A percentile compares a stretch with the other conserved stretches of the same genome.
These are phyloP conservation scores for Lepidurus packardi DNA, from an alignment of 1,140 invertebrate genomes.

Conservation along the genomic window DNA sequence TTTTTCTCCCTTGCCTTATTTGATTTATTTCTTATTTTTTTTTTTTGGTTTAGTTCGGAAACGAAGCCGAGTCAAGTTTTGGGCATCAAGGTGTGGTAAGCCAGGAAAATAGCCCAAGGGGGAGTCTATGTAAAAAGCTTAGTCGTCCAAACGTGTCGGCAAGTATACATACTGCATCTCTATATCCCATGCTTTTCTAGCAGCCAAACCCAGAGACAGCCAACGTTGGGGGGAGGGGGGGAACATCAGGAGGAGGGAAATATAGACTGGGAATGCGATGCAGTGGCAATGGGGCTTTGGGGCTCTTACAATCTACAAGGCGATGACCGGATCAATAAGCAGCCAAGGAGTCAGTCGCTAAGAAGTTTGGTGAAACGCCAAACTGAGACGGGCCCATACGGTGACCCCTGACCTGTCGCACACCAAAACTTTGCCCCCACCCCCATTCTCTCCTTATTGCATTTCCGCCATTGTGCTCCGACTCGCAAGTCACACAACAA, in stretches of 20 bases:
- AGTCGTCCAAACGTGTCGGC: too few relatives aligned
- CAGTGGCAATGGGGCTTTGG: slow-evolving; percentile 10
- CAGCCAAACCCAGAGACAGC: not conserved
- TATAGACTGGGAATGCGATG: slow-evolving; percentile 7
- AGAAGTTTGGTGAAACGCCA: not conserved
- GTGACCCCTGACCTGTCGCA: not conserved
- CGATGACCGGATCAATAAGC: slow-evolving; percentile 21
- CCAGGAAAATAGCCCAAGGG: too few relatives aligned
- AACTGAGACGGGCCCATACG: not conserved
- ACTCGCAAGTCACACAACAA: too few relatives aligned
- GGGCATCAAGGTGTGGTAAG: too few relatives aligned
- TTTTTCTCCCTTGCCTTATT: too few relatives aligned
- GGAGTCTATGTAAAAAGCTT: too few relatives aligned
- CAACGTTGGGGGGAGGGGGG: not conserved
- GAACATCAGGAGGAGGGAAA: not conserved
- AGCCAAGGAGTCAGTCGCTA: slow-evolving; percentile 9
- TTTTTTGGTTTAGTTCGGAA: too few relatives aligned
- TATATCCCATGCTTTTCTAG: not conserved
- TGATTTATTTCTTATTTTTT: too few relatives aligned
- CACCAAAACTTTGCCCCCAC: not conserved
- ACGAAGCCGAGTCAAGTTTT: too few relatives aligned
- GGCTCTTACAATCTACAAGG: slow-evolving; percentile 15
- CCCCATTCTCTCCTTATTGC: too few relatives aligned
- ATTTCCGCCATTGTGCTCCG: too few relatives aligned
- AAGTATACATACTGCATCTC: not conserved